Evolutionary conservation across 2,113 vertebrate genomes (phyloP).

Genomic region (Rhinichthys klamathensis): DNA sequence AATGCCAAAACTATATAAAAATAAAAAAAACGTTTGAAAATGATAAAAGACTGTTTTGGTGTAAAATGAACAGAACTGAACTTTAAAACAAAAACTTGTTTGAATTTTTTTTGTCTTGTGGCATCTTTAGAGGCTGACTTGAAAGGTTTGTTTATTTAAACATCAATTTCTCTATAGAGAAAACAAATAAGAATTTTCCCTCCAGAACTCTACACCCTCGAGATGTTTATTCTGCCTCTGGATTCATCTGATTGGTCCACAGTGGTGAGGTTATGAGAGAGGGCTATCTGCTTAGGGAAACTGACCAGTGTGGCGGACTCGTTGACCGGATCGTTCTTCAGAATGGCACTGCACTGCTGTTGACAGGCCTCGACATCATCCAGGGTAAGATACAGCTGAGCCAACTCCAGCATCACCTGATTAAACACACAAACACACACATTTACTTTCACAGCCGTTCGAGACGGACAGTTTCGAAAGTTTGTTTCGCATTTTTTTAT

Average conservation of each 20-base stretch:
- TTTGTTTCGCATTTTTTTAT: not conserved
- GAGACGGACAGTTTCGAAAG: no score
- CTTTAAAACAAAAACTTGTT: no score
- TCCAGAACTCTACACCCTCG: not conserved
- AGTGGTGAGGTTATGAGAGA: not conserved
- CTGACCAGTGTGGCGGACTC: conserved; percentile 89
- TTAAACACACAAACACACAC: conserved; percentile 41
- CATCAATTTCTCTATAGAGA: not conserved
- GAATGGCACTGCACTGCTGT: conserved; percentile 85
- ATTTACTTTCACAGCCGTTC: not conserved
- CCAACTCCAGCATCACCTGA: conserved; percentile 94
- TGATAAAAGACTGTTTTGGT: no score
- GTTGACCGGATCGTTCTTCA: conserved; percentile 90
- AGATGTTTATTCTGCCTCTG: not conserved
- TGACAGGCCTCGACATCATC: conserved; percentile 88
- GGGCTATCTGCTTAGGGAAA: conserved; percentile 31
- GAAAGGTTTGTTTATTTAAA: not conserved
- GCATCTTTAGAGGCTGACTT: not conserved
- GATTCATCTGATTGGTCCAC: not conserved
- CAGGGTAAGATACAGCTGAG: conserved; percentile 87
- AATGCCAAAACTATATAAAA: not conserved
- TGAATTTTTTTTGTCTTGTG: no score
- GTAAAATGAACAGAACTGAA: not conserved
- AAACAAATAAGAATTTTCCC: not conserved
- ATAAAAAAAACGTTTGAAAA: not conserved